phyloP scores from a whole-genome alignment of 2,888 invertebrate species.

The Pachycephus smyrnensis region DNA sequence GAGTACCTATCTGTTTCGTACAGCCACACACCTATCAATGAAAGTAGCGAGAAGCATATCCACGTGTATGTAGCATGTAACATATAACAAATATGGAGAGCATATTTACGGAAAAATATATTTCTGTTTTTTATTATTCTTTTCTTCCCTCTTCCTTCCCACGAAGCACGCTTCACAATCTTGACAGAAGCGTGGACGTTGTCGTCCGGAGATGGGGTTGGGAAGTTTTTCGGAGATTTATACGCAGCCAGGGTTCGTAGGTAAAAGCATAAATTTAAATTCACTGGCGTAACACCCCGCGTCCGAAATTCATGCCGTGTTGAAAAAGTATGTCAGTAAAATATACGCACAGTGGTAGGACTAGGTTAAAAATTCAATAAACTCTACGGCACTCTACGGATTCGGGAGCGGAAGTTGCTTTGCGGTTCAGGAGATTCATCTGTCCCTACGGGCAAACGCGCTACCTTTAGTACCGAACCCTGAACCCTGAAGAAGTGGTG shows the following conservation, averaged over 20 bases:
- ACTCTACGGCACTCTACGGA: background rate
- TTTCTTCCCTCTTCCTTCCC: background rate
- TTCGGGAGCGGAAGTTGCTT: background rate
- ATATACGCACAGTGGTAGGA: background rate
- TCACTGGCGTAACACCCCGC: constrained; percentile 24
- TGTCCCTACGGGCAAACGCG: background rate
- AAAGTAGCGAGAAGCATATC: background rate
- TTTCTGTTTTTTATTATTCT: background rate
- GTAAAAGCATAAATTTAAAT: constrained; percentile 39
- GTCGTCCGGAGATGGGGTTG: constrained; percentile 19
- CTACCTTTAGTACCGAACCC: background rate
- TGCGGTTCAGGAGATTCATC: background rate
- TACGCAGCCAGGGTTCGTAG: constrained; percentile 13
- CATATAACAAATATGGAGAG: background rate
- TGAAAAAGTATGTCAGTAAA: constrained; percentile 7
- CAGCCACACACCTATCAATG: background rate
- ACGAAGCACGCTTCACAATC: background rate
- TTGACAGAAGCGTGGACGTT: background rate
- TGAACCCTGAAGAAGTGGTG: background rate
- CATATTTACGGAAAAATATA: background rate
- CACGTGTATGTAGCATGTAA: background rate
- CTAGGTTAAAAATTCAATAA: background rate
- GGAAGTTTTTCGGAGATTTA: constrained; percentile 35
- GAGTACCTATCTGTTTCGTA: background rate
- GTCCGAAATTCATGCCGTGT: constrained; percentile 26